phyloP scores from a whole-genome alignment of 2,113 vertebrate species.

The Columbina picui region DNA sequence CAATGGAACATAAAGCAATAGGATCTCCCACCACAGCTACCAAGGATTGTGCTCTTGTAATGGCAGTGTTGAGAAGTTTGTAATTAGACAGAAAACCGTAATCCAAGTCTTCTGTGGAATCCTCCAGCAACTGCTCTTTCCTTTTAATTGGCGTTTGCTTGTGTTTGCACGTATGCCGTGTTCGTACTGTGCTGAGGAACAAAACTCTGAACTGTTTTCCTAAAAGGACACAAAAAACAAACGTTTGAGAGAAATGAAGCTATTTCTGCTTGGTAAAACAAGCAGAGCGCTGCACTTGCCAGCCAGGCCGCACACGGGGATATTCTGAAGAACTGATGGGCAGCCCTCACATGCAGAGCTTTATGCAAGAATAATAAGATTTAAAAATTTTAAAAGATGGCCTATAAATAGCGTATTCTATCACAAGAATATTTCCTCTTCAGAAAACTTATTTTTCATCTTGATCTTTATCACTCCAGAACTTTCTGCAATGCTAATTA shows the following conservation, averaged over 20 bases:
- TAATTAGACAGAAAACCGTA: constrained; percentile 99
- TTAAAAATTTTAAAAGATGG: constrained; percentile 38
- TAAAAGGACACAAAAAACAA: constrained; percentile 63
- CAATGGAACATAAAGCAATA: constrained; percentile 95
- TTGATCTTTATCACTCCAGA: neutral
- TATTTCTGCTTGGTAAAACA: neutral
- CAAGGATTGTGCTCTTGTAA: constrained; percentile 95
- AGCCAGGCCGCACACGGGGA: constrained; percentile 4
- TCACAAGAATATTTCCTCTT: constrained; percentile 31
- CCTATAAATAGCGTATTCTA: constrained; percentile 50
- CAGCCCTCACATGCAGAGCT: constrained; percentile 15
- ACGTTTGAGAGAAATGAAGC: neutral
- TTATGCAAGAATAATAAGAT: constrained; percentile 60
- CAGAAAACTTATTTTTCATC: constrained; percentile 9
- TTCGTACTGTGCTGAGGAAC: constrained; percentile 97
- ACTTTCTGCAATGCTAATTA: neutral
- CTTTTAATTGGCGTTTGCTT: constrained; percentile 98
- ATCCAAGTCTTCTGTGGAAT: constrained; percentile 97
- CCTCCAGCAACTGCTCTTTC: constrained; percentile 96
- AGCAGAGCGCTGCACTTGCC: neutral
- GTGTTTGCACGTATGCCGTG: constrained; percentile 97
- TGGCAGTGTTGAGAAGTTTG: constrained; percentile 98
- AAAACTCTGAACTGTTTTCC: constrained; percentile 98
- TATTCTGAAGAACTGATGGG: neutral
- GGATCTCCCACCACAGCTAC: constrained; percentile 98